Conservation (phyloP, 2,888 invertebrate genomes). For the Carpatolechia fugitivella region DNA sequence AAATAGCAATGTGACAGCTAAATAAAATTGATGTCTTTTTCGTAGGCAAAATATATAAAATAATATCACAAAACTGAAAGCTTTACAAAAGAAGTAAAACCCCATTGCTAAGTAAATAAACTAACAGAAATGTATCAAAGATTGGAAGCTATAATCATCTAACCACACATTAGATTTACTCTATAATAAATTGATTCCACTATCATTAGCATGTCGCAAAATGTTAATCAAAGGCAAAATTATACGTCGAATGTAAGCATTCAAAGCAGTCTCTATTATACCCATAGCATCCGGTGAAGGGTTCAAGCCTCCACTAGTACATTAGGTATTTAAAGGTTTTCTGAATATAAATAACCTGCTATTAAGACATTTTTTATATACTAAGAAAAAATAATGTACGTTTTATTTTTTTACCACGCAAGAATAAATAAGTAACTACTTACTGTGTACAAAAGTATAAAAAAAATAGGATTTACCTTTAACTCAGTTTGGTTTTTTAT, state of each 20-base stretch:
- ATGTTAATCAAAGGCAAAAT: constrained; percentile 1
- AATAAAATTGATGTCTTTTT: no score
- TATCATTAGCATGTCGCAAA: not conserved
- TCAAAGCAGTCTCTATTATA: constrained; percentile 3
- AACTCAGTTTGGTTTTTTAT: no score
- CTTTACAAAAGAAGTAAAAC: no score
- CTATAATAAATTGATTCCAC: not conserved
- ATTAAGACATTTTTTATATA: no score
- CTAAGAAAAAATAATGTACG: no score
- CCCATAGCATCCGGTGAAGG: constrained; percentile 17
- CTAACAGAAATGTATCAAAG: not conserved
- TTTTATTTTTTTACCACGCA: no score
- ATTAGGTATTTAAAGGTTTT: not conserved
- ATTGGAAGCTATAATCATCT: no score
- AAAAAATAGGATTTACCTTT: no score
- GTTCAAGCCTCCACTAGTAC: no score
- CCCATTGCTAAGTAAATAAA: not conserved
- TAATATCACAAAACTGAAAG: not conserved
- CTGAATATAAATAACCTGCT: not conserved
- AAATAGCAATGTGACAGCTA: constrained; percentile 17
- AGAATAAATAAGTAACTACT: not conserved
- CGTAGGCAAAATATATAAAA: constrained; percentile 5
- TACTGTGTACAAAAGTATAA: no score
- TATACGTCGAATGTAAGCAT: constrained; percentile 11
- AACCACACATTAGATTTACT: not conserved